These are phyloP conservation scores for Lysandra coridon DNA, from an alignment of 2,888 invertebrate species.

Conservation along the genomic window DNA sequence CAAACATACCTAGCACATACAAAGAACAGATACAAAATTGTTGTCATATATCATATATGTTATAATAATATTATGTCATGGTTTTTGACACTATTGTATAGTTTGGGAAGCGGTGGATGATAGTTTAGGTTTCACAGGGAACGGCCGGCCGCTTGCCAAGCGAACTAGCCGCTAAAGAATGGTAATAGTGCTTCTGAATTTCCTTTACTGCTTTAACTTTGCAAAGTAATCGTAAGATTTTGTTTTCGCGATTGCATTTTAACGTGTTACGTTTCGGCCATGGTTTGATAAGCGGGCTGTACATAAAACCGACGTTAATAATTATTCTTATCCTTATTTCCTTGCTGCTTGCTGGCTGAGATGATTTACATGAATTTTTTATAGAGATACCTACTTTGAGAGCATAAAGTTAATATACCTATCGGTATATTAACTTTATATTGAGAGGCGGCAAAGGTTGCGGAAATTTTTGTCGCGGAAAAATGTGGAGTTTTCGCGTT, in stretches of 20 bases:
- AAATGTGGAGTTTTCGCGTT: too few relatives aligned
- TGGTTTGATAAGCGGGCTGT: background rate
- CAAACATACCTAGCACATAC: too few relatives aligned
- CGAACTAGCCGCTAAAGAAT: conserved; percentile 32
- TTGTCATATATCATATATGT: too few relatives aligned
- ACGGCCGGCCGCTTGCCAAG: conserved; percentile 33
- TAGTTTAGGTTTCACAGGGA: conserved; percentile 32
- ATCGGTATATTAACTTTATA: too few relatives aligned
- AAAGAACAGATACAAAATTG: too few relatives aligned
- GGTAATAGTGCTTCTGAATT: conserved; percentile 31
- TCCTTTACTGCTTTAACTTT: conserved; percentile 32
- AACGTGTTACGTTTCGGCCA: background rate
- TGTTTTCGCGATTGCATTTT: conserved; percentile 18
- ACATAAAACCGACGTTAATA: background rate
- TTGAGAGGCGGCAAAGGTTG: too few relatives aligned
- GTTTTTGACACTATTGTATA: background rate
- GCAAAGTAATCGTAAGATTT: conserved; percentile 29
- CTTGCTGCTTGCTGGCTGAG: too few relatives aligned
- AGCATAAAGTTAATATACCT: too few relatives aligned
- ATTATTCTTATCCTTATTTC: background rate
- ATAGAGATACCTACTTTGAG: too few relatives aligned
- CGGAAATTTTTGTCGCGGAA: too few relatives aligned
- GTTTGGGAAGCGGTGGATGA: conserved; percentile 20
- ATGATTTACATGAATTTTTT: too few relatives aligned
- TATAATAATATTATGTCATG: too few relatives aligned